Base-by-base conservation (phyloP, 2,797 vertebrate species). In the Lagorchestes hirsutus region DNA sequence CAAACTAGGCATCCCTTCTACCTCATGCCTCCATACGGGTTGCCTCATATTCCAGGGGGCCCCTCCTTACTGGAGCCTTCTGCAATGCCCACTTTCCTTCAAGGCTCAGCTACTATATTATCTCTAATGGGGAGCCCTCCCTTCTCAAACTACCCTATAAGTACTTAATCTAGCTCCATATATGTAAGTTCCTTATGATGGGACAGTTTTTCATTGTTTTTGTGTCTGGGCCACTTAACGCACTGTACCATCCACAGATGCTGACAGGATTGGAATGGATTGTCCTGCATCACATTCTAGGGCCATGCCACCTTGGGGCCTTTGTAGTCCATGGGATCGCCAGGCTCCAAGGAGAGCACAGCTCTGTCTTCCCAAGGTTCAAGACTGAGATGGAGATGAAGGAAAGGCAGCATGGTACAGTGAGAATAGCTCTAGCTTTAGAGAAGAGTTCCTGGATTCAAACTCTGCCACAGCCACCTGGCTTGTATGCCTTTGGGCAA, bases 81-180 rank as follows among this genome's bases (percentile, higher is more conserved):
- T 22, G 9, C 14, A 74, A 74, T 74, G 62, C 4, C n/a, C 59
- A 50, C n/a, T 58, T 27, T 54, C 9, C 58, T 62, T 52, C 24
- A 56, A 96, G 58, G 27, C 31, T 93, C 40, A 58, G 54, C 40
- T 96, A 95, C 54, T 87, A 58, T 14, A 29, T 31, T n/a, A 54
- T 9, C 67, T 90, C 87, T 52, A 55, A 27, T 12, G 40, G 27
- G 91, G 40, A 95, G 67, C 50, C 11, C 46, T 74, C 40, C 62
- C 34, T 74, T 14, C 62, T 18, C 62, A 40, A 74, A 74, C 16
- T 74, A 67, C 3, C 14, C 62, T n/a, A 16, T 74, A n/a, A 74
- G 40, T 74, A 74, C 62, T 18, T 40, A n/a, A n/a, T n/a, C 34
- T 74, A n/a, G 5, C 34, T 74, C 16, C 62, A 40, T 18, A 74